These are phyloP conservation scores for Lumbricus terrestris DNA, from an alignment of 2,888 invertebrate species.

Conservation along the genomic window DNA sequence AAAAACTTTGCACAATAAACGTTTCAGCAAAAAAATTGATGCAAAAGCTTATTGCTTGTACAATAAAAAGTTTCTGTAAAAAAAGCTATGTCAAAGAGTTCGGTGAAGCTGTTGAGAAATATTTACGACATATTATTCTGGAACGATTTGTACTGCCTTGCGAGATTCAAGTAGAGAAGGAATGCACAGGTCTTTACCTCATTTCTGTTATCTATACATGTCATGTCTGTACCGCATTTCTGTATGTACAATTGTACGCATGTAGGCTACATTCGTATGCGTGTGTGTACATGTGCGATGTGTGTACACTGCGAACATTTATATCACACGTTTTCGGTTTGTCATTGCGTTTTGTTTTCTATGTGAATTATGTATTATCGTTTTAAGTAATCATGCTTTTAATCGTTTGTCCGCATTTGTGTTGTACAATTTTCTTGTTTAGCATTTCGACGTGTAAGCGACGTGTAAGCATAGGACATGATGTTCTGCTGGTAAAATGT, in stretches of 20 bases:
- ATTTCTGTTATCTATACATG: neutral
- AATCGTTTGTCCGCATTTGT: neutral
- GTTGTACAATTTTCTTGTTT: conserved; percentile 3
- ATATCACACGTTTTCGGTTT: neutral
- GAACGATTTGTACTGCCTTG: neutral
- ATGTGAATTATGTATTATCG: neutral
- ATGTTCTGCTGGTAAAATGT: neutral
- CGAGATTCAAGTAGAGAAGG: neutral
- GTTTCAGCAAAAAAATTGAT: neutral
- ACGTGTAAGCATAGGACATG: neutral
- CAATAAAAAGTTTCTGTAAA: no score
- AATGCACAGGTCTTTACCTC: neutral
- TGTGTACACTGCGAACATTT: neutral
- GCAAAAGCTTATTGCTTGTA: no score
- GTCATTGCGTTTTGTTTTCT: neutral
- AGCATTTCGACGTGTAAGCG: conserved; percentile 3
- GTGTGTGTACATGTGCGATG: neutral
- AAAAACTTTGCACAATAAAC: neutral
- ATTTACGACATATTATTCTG: no score
- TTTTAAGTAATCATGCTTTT: neutral
- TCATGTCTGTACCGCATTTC: neutral
- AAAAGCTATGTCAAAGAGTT: no score
- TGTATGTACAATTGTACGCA: neutral
- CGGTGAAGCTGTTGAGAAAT: no score
- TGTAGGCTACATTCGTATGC: neutral